Conservation (phyloP, 2,113 vertebrate species). For the Sigmodon hispidus region DNA sequence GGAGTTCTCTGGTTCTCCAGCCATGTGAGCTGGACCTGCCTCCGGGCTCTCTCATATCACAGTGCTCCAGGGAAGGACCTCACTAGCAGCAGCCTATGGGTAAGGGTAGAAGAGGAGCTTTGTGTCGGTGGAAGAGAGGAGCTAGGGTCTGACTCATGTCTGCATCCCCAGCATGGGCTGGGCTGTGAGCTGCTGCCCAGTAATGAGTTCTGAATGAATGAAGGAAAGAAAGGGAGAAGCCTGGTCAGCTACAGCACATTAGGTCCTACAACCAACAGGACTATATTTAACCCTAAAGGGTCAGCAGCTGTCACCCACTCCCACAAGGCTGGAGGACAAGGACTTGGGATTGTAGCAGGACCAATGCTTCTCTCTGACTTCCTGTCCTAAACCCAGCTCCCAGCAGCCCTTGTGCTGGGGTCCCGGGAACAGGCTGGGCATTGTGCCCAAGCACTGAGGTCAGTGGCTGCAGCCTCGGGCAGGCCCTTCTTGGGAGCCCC, state of each 20-base stretch:
- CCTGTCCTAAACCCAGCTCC: conserved; percentile 67
- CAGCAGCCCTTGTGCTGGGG: conserved; percentile 72
- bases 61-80: neutral
- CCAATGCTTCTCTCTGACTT: conserved; percentile 51
- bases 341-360: conserved; percentile 34
- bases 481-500: conserved; percentile 72
- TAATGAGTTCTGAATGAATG: neutral
- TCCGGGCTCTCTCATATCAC: neutral
- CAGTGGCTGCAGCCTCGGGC: conserved; percentile 70
- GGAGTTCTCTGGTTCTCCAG: neutral
- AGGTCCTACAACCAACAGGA: neutral
- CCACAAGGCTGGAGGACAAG: neutral
- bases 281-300: conserved; percentile 70
- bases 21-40: neutral
- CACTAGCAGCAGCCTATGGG: neutral
- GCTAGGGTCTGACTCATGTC: neutral
- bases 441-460: conserved; percentile 76
- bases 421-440: conserved; percentile 74
- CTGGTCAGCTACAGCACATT: neutral
- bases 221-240: neutral
- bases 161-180: neutral
- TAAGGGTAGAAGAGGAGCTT: neutral
- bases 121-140: neutral
- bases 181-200: neutral
- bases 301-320: conserved; percentile 57